Evolutionary conservation across 2,797 vertebrate species (phyloP).

Genomic region (Atherinosoma microstoma): DNA sequence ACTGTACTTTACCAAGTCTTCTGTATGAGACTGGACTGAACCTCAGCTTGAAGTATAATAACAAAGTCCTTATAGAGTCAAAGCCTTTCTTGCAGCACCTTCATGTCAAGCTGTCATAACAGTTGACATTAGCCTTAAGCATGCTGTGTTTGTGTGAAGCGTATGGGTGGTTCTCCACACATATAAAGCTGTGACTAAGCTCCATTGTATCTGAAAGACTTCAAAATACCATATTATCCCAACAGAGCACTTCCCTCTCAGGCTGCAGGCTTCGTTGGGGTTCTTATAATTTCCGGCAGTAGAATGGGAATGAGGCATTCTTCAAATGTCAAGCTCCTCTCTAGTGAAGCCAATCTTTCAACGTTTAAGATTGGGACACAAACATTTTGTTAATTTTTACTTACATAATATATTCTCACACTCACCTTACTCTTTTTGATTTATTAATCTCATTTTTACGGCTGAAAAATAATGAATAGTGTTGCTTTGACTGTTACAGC

Average conservation of each 20-base stretch:
- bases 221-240: not conserved
- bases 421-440: too few species aligned
- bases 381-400: not conserved
- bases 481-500: too few species aligned
- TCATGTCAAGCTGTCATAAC: slow-evolving; percentile 1
- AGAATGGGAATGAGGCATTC: not conserved
- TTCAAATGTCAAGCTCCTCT: not conserved
- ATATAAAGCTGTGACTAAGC: not conserved
- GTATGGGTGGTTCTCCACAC: not conserved
- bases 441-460: too few species aligned
- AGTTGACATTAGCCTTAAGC: not conserved
- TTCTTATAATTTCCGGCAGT: not conserved
- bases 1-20: not conserved
- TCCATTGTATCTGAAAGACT: not conserved
- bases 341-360: not conserved
- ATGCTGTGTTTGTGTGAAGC: not conserved
- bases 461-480: too few species aligned
- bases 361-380: not conserved
- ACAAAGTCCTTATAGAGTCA: not conserved
- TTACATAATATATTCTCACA: too few species aligned
- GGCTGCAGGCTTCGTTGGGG: not conserved
- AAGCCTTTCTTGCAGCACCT: not conserved
- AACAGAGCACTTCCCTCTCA: not conserved
- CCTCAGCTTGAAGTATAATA: not conserved
- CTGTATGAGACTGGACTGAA: not conserved